Conservation (phyloP, 2,888 invertebrate genomes). For the Lasioglossum zephyrum region DNA sequence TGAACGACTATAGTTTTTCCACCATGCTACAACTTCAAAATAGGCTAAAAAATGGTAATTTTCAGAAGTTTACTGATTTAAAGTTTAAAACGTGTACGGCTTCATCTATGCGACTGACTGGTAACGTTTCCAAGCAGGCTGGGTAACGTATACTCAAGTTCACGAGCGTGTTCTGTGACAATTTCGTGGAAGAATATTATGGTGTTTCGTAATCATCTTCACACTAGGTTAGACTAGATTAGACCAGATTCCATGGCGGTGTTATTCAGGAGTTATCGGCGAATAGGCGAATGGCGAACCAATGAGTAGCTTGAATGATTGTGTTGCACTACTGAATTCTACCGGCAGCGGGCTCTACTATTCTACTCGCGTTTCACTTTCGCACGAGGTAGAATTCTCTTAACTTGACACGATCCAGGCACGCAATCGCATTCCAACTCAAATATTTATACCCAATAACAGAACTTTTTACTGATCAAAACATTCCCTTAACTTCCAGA, state of each 20-base stretch:
- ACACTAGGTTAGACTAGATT: too few species aligned
- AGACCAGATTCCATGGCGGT: slow-evolving; percentile 8
- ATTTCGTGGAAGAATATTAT: neutral
- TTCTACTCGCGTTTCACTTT: slow-evolving; percentile 1
- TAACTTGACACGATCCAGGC: neutral
- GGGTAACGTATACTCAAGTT: neutral
- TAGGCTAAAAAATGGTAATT: too few species aligned
- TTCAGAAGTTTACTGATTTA: too few species aligned
- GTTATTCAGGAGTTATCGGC: neutral
- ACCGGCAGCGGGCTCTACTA: neutral
- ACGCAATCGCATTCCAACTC: neutral
- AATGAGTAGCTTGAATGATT: slow-evolving; percentile 26
- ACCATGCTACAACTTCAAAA: neutral
- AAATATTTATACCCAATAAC: too few species aligned
- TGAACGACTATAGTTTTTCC: neutral
- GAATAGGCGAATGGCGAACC: neutral
- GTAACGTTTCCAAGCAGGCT: neutral
- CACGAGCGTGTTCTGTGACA: neutral
- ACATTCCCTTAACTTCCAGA: neutral
- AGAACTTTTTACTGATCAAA: neutral
- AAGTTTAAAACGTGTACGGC: neutral
- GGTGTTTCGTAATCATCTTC: neutral
- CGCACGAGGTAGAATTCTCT: neutral
- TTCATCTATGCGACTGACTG: neutral
- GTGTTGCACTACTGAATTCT: slow-evolving; percentile 62